Conservation (phyloP, 2,888 invertebrate species). For the Pseudococcus viburni region DNA sequence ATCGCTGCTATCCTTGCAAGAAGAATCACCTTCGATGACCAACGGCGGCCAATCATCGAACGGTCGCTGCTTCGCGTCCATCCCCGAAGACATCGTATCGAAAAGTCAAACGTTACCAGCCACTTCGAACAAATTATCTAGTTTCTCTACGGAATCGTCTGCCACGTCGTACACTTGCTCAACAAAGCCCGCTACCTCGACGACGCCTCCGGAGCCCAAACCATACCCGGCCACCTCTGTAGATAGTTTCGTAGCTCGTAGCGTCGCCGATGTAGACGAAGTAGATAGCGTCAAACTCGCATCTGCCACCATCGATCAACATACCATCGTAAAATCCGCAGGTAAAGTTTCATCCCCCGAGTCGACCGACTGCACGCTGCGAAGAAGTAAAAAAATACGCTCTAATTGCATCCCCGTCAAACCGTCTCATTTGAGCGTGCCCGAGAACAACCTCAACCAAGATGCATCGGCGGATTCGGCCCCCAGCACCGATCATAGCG, state of each 20-base stretch:
- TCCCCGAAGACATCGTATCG: conserved; percentile 24
- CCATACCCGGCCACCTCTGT: background rate
- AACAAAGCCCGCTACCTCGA: background rate
- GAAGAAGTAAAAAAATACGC: conserved; percentile 37
- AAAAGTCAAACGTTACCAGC: conserved; percentile 67
- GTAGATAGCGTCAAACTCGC: conserved; percentile 41
- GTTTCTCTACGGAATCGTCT: background rate
- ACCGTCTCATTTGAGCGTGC: background rate
- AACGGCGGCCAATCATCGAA: background rate
- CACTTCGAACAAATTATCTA: conserved; percentile 49
- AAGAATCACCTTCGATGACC: conserved; percentile 25
- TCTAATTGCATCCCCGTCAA: background rate
- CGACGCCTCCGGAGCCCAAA: background rate
- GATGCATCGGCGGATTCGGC: background rate
- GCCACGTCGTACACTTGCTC: background rate
- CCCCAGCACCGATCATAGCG: background rate
- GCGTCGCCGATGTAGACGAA: conserved; percentile 38
- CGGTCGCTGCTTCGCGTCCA: background rate
- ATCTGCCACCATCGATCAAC: background rate
- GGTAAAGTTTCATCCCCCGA: background rate
- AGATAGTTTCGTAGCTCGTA: conserved; percentile 49
- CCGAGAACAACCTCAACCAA: background rate
- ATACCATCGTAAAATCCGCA: background rate
- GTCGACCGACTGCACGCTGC: conserved; percentile 3
- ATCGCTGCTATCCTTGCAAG: conserved; percentile 67